Evolutionary conservation across 1,140 invertebrate species (phyloP), one percentile per base, ranked within the genome.

Genomic region (Armadillidium nasatum): DNA sequence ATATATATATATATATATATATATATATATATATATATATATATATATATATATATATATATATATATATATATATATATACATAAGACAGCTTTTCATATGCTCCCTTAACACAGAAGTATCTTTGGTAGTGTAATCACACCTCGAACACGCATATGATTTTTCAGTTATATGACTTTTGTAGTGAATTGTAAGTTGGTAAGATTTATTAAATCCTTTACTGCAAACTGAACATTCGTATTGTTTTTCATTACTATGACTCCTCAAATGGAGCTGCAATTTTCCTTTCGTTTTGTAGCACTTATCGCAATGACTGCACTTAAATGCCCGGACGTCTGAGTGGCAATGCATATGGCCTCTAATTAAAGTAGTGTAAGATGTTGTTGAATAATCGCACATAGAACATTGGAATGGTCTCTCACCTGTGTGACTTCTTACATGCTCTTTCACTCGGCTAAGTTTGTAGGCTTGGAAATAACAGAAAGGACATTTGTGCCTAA

Each of bases 401-500:
- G 4, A 19, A 60, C 2, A 7, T 15, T 13, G 1, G 7, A 60
- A 60, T 13, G 50, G 50, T 60, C 15, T 50, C 9, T 50, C 46
- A 10, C 46, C 46, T 15, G 46, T 50, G 46, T 50, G 46, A 15
- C 46, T 15, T 15, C 46, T 9, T 9, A 50, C 15, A 50, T 50
- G 46, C 15, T 50, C 46, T 15, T 50, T 50, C 15, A 50, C 15
- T 15, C 46, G 9, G 15, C 15, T 50, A 9, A 50, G 46, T 15
- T 50, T 50, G 46, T 9, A 15, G 9, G 46, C 15, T 60, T 19
- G 7, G 7, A 60, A 19, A 60, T 60, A 15, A 60, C 50, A 60
- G 50, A 60, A 60, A 15, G 50, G 50, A 60, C 50, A 60, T 60
- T 60, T 60, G 50, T 60, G 50, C 50, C 50, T 60, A 60, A 15